Percentiles rank a stretch among this genome's conserved stretches.
These are phyloP conservation scores for Lymantria monacha DNA, from an alignment of 2,888 invertebrate species.

Conservation along the genomic window DNA sequence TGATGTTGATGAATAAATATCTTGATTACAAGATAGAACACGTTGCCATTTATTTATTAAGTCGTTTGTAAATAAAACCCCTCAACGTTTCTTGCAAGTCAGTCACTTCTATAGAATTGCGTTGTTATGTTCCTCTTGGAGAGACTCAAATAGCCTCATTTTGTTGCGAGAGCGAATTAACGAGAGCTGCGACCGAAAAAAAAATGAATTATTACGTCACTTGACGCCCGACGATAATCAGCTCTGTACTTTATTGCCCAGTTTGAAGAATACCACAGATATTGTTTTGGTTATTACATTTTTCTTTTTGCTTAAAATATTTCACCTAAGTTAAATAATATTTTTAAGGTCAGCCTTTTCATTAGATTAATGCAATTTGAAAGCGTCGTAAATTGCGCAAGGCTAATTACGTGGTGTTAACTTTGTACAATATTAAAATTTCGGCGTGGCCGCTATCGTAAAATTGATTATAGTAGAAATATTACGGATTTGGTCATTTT, in stretches of 20 bases:
- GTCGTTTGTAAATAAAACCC: conserved; percentile 22
- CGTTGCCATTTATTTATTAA: conserved; percentile 20
- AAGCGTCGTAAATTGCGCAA: conserved; percentile 27
- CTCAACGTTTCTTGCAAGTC: conserved; percentile 44
- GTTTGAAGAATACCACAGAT: conserved; percentile 43
- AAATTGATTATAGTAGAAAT: conserved; percentile 20
- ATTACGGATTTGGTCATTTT: conserved; percentile 12
- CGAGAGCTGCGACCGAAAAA: conserved; percentile 46
- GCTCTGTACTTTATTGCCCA: conserved; percentile 48
- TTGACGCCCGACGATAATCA: conserved; percentile 53
- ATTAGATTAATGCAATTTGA: conserved; percentile 29
- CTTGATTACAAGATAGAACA: not conserved
- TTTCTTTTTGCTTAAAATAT: conserved; percentile 26
- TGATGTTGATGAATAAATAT: too few relatives aligned
- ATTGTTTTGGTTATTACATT: conserved; percentile 46
- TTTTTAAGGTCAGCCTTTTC: conserved; percentile 32
- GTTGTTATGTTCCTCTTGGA: conserved; percentile 44
- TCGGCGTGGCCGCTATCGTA: conserved; percentile 12
- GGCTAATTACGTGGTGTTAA: conserved; percentile 29
- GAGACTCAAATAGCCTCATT: conserved; percentile 55
- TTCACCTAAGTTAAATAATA: conserved; percentile 14
- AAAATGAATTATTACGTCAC: conserved; percentile 59
- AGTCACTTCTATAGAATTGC: conserved; percentile 46
- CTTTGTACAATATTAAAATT: conserved; percentile 33
- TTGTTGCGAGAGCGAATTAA: conserved; percentile 52